Base-by-base conservation (phyloP, 2,888 invertebrate genomes). In the Ophion costatus region DNA sequence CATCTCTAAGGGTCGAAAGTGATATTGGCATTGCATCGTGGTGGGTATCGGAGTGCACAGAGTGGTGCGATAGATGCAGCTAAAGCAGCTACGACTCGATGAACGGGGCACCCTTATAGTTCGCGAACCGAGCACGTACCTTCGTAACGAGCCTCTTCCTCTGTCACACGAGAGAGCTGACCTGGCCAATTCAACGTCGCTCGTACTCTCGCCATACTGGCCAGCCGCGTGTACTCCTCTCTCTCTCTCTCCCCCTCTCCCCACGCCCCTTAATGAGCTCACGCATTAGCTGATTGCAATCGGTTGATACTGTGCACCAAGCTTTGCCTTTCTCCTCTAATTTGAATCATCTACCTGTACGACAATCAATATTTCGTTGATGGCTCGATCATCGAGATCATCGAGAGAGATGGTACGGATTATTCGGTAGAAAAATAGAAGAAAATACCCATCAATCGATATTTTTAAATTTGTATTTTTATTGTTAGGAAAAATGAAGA, bases 111-210 rank as follows among this genome's bases (percentile, higher is more conserved):
- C 83, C 82, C 81, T 84, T 80, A 22, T 14, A 79, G 67, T 10
- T 66, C 79, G 80, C 51, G 66, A 83, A 78, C 75, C 88, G 85
- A 88, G 88, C 86, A 88, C 88, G 86, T 91, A 90, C 88, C 88
- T 73, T 88, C 85, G 78, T 90, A 91, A 91, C 89, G 88, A 91
- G 89, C 80, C 87, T 90, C 89, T 91, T 90, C 90, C 89, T 89
- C 89, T 88, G 88, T 87, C 88, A 86, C 87, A 88, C 86, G 87
- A 87, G 84, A 81, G 77, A 82, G 85, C 79, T 79, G 75, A 75
- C 71, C 69, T 71, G 70, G 38, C 71, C 84, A 84, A 84, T 84
- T 84, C 81, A 84, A 70, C 81, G 64, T 84, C 71, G 64, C 71
- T 82, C 70, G 22, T 56, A 69, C 75, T 66, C 45, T 33, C 61